A percentile compares a stretch with the other conserved stretches of the same genome.
These are phyloP conservation scores for Rostratula benghalensis DNA, from an alignment of 2,113 vertebrate species.

Conservation along the genomic window DNA sequence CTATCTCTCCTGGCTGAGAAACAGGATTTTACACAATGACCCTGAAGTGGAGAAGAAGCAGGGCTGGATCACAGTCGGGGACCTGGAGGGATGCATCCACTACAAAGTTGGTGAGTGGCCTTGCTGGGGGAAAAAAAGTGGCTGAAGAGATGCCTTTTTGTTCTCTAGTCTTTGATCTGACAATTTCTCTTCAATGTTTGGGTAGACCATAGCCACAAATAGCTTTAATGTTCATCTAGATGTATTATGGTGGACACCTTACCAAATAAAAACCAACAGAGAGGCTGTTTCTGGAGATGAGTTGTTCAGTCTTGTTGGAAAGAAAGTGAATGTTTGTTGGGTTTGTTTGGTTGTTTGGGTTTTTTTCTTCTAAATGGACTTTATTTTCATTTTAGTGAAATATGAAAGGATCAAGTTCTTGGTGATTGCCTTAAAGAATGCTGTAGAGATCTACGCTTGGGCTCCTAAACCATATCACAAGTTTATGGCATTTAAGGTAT, in stretches of 20 bases:
- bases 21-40: conserved; percentile 97
- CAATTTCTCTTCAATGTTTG: neutral
- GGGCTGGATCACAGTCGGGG: conserved; percentile 97
- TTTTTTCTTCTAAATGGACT: neutral
- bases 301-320: neutral
- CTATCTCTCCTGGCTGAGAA: conserved; percentile 98
- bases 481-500: conserved; percentile 99
- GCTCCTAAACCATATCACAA: conserved; percentile 99
- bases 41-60: conserved; percentile 99
- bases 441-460: conserved; percentile 99
- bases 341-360: neutral
- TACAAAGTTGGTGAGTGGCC: conserved; percentile 94
- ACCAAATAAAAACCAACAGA: neutral
- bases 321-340: neutral
- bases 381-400: conserved; percentile 85
- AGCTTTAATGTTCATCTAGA: neutral
- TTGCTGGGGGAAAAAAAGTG: neutral
- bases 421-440: conserved; percentile 97
- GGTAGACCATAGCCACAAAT: neutral
- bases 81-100: conserved; percentile 96
- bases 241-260: neutral
- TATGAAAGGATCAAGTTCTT: conserved; percentile 98
- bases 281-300: neutral
- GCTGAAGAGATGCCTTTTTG: neutral
- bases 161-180: neutral